Base-by-base conservation (phyloP, 2,113 vertebrate species). In the Fulmarus glacialis region DNA sequence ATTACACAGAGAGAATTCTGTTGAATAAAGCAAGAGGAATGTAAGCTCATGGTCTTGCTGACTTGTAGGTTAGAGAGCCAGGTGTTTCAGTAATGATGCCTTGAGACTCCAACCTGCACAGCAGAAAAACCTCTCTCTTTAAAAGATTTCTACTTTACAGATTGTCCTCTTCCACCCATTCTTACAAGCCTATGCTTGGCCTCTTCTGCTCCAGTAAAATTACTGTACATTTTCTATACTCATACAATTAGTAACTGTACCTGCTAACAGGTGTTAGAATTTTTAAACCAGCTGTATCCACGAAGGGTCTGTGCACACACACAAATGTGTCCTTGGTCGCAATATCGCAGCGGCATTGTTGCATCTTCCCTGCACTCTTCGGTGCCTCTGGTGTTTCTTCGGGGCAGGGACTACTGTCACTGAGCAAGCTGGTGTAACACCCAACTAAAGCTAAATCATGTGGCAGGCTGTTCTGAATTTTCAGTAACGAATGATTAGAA, bases 401-500 rank as follows among this genome's bases (percentile, higher is more conserved):
- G 56, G 78, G 77, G 56, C 68, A 87, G 26, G 26, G 42, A 32
- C 59, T 71, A 9, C 16, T 47, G 36, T 63, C 75, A 36, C 27
- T 52, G 27, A 60, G 36, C 1, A 7, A 68, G 67, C 8, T 43
- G 47, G 8, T 50, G 8, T 48, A 88, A 67, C 17, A 58, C 8
- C 22, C 50, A 74, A 12, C 62, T 73, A 43, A 48, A 86, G 72
- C n/a, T 36, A 77, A 66, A 48, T 62, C 36, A 8, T 4, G 50
- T 66, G 42, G 67, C 72, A 86, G 60, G n/a, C 22, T 71, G 74
- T 38, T 90, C 58, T 86, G 67, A 85, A 87, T 80, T 90, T 82
- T 56, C 70, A 85, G 63, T 20, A 70, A 93, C 68, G 74, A 94
- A 82, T n/a, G 19, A 93, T 60, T 80, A 83, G n/a, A 96, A 85